Percentiles rank a stretch among this genome's conserved stretches.
These are phyloP conservation scores for Homarus americanus DNA, from an alignment of 1,140 invertebrate genomes.

Conservation along the genomic window DNA sequence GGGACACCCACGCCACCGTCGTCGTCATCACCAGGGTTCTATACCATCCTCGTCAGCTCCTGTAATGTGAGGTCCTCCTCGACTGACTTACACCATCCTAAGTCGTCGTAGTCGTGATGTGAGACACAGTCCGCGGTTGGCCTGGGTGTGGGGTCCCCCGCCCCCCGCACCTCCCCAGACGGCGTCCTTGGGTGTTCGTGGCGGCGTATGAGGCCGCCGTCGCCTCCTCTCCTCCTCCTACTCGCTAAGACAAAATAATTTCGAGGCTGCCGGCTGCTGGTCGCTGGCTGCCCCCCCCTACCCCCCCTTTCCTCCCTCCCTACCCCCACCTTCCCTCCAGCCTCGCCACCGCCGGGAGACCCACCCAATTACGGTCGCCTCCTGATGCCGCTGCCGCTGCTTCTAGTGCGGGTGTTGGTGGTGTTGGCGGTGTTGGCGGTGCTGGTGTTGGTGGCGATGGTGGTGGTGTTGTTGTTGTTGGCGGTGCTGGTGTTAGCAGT, in stretches of 20 bases:
- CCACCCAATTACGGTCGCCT: background rate
- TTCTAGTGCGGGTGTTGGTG: background rate
- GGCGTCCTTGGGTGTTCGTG: slow-evolving; percentile 1
- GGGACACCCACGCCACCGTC: too few species aligned
- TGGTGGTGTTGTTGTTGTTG: background rate
- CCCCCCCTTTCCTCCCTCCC: too few species aligned
- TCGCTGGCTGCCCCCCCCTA: background rate
- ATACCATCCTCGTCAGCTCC: too few species aligned
- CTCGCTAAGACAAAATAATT: slow-evolving; percentile 13
- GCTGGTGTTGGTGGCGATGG: background rate
- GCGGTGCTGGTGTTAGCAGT: background rate
- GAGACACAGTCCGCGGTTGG: background rate
- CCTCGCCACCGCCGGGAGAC: background rate
- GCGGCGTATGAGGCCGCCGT: background rate
- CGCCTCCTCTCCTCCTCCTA: background rate
- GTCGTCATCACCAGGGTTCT: too few species aligned
- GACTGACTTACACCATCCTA: too few species aligned
- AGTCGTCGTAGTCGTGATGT: background rate
- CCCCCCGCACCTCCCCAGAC: background rate
- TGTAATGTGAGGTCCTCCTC: too few species aligned
- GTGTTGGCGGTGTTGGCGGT: background rate
- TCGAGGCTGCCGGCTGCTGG: background rate
- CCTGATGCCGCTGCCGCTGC: background rate
- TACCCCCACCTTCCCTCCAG: too few species aligned
- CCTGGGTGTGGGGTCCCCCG: background rate